Conservation (phyloP, 1,140 invertebrate species). For the Drosophila quadrilineata region DNA sequence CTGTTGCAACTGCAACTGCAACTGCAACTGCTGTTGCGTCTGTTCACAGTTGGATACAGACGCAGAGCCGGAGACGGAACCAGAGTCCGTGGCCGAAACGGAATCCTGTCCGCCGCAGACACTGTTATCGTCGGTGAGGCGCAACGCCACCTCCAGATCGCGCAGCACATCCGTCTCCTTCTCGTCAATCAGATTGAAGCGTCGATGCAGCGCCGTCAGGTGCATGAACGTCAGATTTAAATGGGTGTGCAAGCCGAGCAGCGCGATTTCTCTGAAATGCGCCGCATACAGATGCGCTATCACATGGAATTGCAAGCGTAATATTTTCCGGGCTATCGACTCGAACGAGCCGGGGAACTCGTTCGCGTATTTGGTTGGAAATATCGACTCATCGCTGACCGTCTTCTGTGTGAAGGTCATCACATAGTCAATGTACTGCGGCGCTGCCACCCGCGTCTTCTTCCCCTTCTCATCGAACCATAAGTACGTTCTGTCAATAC, state of each 20-base stretch:
- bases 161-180: constrained; percentile 97
- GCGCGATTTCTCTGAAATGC: constrained; percentile 97
- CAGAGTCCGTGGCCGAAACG: background rate
- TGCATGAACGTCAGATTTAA: constrained; percentile 98
- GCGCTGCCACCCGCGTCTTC: constrained; percentile 97
- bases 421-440: constrained; percentile 99
- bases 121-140: constrained; percentile 83
- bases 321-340: constrained; percentile 96
- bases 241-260: constrained; percentile 95
- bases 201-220: constrained; percentile 93
- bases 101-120: constrained; percentile 31
- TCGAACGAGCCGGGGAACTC: constrained; percentile 97
- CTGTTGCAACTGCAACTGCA: constrained; percentile 24
- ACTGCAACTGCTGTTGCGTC: constrained; percentile 10
- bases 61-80: background rate
- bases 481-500: constrained; percentile 91
- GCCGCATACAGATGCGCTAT: constrained; percentile 98
- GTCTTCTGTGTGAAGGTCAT: constrained; percentile 99
- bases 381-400: constrained; percentile 97
- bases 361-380: constrained; percentile 99
- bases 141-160: constrained; percentile 90
- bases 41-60: constrained; percentile 22
- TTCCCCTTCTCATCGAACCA: constrained; percentile 99
- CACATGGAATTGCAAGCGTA: constrained; percentile 97
- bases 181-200: constrained; percentile 95